Evolutionary conservation across 2,113 vertebrate genomes (phyloP).

Genomic region (Cygnus atratus): DNA sequence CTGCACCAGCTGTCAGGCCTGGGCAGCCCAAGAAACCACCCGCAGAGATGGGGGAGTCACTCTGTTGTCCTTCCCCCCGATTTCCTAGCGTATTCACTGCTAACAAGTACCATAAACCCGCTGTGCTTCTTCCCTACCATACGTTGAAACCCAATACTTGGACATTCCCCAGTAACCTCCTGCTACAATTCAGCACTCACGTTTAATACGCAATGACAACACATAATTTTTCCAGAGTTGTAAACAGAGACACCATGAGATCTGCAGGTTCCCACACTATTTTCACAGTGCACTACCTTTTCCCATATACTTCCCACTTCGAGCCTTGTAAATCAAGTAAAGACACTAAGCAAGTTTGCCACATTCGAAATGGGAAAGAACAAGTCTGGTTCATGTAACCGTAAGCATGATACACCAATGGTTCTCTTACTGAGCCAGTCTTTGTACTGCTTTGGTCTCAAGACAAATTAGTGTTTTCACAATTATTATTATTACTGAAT

Average conservation of each 20-base stretch:
- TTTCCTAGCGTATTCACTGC: not conserved
- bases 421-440: not conserved
- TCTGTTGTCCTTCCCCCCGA: not conserved
- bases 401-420: no score
- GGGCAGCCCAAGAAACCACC: not conserved
- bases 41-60: not conserved
- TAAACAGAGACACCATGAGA: not conserved
- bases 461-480: not conserved
- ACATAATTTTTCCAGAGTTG: not conserved
- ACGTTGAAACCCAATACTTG: not conserved
- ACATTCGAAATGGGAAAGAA: not conserved
- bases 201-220: not conserved
- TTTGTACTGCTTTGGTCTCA: not conserved
- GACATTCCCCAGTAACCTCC: constrained; percentile 26
- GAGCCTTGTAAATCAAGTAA: not conserved
- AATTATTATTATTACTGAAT: not conserved
- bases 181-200: not conserved
- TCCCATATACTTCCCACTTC: not conserved
- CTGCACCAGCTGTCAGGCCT: not conserved
- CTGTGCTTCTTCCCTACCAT: not conserved
- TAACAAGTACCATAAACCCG: not conserved
- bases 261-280: not conserved
- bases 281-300: not conserved
- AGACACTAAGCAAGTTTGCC: not conserved
- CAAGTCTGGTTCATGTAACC: not conserved